Percentiles rank a stretch among this genome's conserved stretches.
These are phyloP conservation scores for Narcine bancroftii DNA, from an alignment of 2,113 vertebrate species.

Conservation along the genomic window DNA sequence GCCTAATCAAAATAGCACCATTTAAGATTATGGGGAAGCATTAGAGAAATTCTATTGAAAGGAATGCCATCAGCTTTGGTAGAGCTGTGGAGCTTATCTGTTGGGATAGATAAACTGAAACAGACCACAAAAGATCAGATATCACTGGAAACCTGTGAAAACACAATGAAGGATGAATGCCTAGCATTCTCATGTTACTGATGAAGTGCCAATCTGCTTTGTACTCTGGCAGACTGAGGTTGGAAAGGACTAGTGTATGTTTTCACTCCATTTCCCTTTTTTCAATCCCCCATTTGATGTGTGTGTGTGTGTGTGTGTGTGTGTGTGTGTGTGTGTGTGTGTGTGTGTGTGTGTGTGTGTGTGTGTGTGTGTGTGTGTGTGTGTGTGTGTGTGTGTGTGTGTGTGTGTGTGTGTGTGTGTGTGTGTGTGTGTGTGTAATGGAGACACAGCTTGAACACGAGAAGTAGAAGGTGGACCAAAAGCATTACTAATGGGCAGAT, in stretches of 20 bases:
- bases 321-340: constrained; percentile 41
- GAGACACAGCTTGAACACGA: constrained; percentile 59
- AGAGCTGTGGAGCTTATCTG: background rate
- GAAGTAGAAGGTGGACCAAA: constrained; percentile 55
- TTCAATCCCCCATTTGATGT: background rate
- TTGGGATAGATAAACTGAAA: background rate
- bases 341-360: constrained; percentile 41
- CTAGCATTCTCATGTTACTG: background rate
- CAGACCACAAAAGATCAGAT: background rate
- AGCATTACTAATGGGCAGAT: constrained; percentile 62
- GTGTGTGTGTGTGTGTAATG: constrained; percentile 43
- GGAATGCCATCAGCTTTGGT: background rate
- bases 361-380: constrained; percentile 41
- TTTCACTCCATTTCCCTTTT: background rate
- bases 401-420: constrained; percentile 41
- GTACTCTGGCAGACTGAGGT: background rate
- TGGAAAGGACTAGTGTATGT: background rate
- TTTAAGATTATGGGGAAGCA: background rate
- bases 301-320: constrained; percentile 41
- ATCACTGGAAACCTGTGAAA: background rate
- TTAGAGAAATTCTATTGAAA: background rate
- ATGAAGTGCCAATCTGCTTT: background rate
- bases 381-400: constrained; percentile 41
- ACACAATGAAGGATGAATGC: background rate
- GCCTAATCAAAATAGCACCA: background rate